These are phyloP conservation scores for Haliaeetus leucogaster DNA, from an alignment of 2,113 vertebrate genomes.

Conservation along the genomic window DNA sequence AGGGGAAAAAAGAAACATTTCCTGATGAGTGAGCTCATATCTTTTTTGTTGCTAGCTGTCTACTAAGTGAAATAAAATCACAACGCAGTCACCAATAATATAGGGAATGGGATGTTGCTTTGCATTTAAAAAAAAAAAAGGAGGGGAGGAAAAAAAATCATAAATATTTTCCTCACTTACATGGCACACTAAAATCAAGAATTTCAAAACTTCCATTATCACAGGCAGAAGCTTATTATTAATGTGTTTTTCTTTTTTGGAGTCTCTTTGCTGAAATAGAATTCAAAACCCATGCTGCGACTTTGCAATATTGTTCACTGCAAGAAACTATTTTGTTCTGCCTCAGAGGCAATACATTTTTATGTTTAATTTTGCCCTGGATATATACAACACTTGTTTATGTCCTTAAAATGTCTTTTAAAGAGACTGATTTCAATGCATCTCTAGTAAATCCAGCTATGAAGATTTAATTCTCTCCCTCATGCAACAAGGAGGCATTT, in stretches of 20 bases:
- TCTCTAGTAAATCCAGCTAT: constrained; percentile 62
- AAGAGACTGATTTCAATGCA: constrained; percentile 72
- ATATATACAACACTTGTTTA: constrained; percentile 70
- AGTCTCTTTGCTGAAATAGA: constrained; percentile 56
- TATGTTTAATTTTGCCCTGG: constrained; percentile 74
- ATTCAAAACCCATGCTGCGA: constrained; percentile 69
- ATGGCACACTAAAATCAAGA: background rate
- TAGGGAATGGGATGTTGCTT: background rate
- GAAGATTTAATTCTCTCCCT: constrained; percentile 60
- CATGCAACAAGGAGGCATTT: constrained; percentile 26
- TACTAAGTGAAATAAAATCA: background rate
- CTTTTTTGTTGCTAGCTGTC: background rate
- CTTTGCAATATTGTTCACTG: constrained; percentile 70
- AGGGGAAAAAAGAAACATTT: background rate
- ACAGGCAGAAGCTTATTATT: constrained; percentile 63
- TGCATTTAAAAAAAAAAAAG: background rate
- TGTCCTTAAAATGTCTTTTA: constrained; percentile 74
- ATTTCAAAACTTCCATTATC: constrained; percentile 53
- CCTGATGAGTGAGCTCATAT: background rate
- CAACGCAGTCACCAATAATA: background rate
- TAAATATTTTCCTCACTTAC: background rate
- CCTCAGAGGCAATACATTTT: constrained; percentile 71
- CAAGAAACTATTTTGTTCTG: constrained; percentile 69
- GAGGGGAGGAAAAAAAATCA: background rate
- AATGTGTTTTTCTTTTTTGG: constrained; percentile 61